Percentiles rank a stretch among this genome's conserved stretches.
Conservation (phyloP, 2,888 invertebrate genomes). For the Diabrotica balteata region DNA sequence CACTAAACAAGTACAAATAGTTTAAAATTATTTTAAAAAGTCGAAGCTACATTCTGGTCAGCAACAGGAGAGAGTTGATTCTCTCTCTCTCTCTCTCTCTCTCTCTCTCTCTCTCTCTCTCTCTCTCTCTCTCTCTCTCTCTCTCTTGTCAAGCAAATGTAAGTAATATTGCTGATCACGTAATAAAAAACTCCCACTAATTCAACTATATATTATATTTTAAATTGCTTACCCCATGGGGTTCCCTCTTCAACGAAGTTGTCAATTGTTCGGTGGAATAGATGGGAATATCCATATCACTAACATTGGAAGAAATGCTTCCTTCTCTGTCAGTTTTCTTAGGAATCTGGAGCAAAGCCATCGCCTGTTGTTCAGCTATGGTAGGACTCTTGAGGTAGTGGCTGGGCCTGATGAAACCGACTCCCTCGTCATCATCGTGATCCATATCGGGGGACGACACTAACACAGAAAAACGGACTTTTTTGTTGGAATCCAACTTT, state of each 20-base stretch:
- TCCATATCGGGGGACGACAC: slow-evolving; percentile 48
- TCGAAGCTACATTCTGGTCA: too few relatives aligned
- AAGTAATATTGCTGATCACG: too few relatives aligned
- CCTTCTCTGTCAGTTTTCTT: slow-evolving; percentile 54
- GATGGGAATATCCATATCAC: slow-evolving; percentile 66
- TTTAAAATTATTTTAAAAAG: too few relatives aligned
- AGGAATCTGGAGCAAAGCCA: slow-evolving; percentile 61
- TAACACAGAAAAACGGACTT: slow-evolving; percentile 43
- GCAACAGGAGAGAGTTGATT: too few relatives aligned
- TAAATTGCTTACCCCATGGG: slow-evolving; percentile 48
- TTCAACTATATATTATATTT: too few relatives aligned
- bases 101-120: too few relatives aligned
- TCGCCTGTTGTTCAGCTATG: slow-evolving; percentile 53
- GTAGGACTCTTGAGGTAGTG: slow-evolving; percentile 64
- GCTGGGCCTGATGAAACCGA: slow-evolving; percentile 65
- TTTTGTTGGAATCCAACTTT: slow-evolving; percentile 34
- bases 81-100: too few relatives aligned
- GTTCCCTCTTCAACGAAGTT: slow-evolving; percentile 45
- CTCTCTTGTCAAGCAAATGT: too few relatives aligned
- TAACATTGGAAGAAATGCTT: slow-evolving; percentile 65
- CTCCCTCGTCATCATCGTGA: slow-evolving; percentile 60
- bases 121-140: too few relatives aligned
- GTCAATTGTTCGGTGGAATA: slow-evolving; percentile 59
- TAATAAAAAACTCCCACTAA: too few relatives aligned
- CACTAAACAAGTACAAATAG: too few relatives aligned